phyloP scores from a whole-genome alignment of 2,888 invertebrate species.

The Lycia hirtaria region DNA sequence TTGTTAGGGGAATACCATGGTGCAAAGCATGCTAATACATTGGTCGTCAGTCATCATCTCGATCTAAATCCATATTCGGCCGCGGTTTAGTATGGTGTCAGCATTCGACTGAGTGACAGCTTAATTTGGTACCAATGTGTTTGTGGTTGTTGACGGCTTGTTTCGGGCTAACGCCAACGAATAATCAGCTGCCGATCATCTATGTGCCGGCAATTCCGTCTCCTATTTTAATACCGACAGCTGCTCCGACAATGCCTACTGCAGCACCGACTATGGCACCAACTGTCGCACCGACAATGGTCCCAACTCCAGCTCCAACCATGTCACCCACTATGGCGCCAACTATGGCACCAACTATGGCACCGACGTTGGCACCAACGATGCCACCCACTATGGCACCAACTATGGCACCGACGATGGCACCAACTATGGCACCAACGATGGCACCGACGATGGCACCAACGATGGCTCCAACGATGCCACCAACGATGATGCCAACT shows the following conservation, averaged over 20 bases:
- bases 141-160: conserved; percentile 81
- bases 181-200: conserved; percentile 60
- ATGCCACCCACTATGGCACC: neutral
- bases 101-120: conserved; percentile 27
- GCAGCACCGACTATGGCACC: conserved; percentile 32
- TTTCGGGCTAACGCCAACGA: conserved; percentile 71
- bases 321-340: conserved; percentile 12
- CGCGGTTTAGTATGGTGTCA: conserved; percentile 32
- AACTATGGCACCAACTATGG: conserved; percentile 13
- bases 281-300: too few relatives aligned
- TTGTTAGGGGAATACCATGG: conserved; percentile 79
- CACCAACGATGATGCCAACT: neutral
- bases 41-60: conserved; percentile 59
- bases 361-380: conserved; percentile 11
- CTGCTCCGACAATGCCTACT: conserved; percentile 52
- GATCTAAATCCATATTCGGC: conserved; percentile 34
- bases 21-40: conserved; percentile 73
- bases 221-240: conserved; percentile 72
- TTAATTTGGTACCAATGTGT: conserved; percentile 66
- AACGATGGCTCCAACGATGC: neutral
- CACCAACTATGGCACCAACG: neutral
- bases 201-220: conserved; percentile 69
- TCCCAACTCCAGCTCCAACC: conserved; percentile 20
- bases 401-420: neutral
- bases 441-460: neutral